A percentile compares a stretch with the other conserved stretches of the same genome.
Conservation (phyloP, 2,888 invertebrate genomes). For the Drosophila neoperkinsi region DNA sequence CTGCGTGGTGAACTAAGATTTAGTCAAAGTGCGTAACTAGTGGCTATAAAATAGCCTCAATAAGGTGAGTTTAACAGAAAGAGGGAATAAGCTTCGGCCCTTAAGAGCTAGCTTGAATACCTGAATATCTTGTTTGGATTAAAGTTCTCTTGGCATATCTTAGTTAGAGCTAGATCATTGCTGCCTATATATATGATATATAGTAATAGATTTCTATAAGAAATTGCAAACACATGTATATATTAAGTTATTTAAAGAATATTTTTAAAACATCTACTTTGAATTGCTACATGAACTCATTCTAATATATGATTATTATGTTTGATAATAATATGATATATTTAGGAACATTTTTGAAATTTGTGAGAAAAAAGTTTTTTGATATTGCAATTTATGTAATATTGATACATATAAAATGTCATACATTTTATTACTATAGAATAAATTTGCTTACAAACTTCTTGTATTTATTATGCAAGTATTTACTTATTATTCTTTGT, state of each 20-base stretch:
- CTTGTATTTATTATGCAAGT: not conserved
- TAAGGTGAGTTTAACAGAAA: conserved; percentile 1
- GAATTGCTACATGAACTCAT: not conserved
- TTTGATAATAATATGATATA: not conserved
- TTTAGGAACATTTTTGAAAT: not conserved
- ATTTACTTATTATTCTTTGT: not conserved
- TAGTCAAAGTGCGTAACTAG: conserved; percentile 14
- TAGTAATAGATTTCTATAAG: not conserved
- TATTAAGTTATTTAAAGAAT: not conserved
- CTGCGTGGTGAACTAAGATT: conserved; percentile 29
- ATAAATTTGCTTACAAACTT: not conserved
- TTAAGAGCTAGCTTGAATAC: not conserved
- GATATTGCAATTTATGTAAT: not conserved
- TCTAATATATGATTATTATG: not conserved
- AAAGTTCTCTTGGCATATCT: not conserved
- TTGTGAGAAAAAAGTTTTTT: not conserved
- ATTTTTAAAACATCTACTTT: not conserved
- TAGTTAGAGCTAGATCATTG: not conserved
- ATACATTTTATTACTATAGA: not conserved
- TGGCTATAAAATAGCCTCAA: conserved; percentile 15
- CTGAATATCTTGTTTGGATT: not conserved
- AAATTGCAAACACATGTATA: not conserved
- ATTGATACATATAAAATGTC: not conserved
- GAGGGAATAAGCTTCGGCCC: not conserved
- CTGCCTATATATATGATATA: too few species aligned